Conservation (phyloP, 2,113 vertebrate genomes). For the Rhagologus leucostigma region DNA sequence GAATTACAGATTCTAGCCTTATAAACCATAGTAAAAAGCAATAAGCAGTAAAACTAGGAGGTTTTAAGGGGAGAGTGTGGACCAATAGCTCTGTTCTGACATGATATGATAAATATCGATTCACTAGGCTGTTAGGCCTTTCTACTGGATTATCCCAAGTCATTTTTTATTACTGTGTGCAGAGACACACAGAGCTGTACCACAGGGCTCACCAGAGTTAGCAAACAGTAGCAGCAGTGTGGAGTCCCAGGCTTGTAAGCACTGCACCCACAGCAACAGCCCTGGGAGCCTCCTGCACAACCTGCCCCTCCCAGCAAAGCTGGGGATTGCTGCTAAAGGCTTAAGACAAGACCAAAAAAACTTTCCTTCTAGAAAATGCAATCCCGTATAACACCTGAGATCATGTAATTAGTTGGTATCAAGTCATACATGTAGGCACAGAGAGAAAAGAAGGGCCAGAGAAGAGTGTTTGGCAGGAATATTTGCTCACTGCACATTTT, state of each 20-base stretch:
- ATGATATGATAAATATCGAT: not conserved
- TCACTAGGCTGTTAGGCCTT: not conserved
- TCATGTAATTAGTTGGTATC: too few species aligned
- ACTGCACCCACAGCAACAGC: not conserved
- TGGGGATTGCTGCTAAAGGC: not conserved
- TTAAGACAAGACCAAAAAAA: not conserved
- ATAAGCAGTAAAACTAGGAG: not conserved
- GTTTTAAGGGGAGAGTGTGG: not conserved
- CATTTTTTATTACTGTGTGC: not conserved
- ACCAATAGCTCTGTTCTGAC: not conserved
- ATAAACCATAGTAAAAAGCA: not conserved
- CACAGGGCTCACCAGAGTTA: not conserved
- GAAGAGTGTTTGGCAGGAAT: not conserved
- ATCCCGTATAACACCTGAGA: not conserved
- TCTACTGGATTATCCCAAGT: not conserved
- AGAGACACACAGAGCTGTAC: not conserved
- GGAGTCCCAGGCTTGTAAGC: not conserved
- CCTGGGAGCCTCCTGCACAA: not conserved
- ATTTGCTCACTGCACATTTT: not conserved
- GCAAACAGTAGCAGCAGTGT: not conserved
- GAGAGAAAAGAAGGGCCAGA: not conserved
- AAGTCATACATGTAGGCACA: not conserved
- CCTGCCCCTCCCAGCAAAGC: not conserved
- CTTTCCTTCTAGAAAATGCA: not conserved
- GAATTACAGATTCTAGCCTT: not conserved